phyloP scores from a whole-genome alignment of 2,797 vertebrate species.

The Melanotaenia pygmaea region DNA sequence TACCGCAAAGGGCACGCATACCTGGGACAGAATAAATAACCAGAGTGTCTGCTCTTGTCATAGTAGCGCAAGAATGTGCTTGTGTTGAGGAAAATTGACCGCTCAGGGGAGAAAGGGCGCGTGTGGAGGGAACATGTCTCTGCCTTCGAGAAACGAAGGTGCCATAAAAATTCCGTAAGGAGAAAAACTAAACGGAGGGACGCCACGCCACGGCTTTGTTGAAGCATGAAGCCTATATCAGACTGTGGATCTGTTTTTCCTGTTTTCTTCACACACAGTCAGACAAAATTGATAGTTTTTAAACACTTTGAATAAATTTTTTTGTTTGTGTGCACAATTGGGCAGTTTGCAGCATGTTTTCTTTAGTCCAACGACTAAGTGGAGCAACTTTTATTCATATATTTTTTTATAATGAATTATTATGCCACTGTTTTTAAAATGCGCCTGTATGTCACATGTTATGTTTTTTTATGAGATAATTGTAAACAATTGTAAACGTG shows the following conservation, averaged over 20 bases:
- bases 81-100: slow-evolving; percentile 71
- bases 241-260: not conserved
- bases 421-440: not conserved
- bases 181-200: slow-evolving; percentile 55
- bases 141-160: slow-evolving; percentile 55
- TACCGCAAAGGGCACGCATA: slow-evolving; percentile 74
- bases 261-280: not conserved
- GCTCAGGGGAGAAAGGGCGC: slow-evolving; percentile 28
- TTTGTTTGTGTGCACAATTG: not conserved
- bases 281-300: not conserved
- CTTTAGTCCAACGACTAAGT: not conserved
- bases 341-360: not conserved
- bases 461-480: not conserved
- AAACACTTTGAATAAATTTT: not conserved
- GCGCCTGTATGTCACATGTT: not conserved
- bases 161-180: slow-evolving; percentile 79
- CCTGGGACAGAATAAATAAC: slow-evolving; percentile 81
- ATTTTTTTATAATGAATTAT: not conserved
- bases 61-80: slow-evolving; percentile 77
- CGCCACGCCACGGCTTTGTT: slow-evolving; percentile 17
- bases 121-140: slow-evolving; percentile 38
- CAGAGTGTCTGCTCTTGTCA: slow-evolving; percentile 82
- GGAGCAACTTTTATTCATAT: not conserved
- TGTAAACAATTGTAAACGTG: not conserved
- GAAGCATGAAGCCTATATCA: slow-evolving; percentile 3